Evolutionary conservation across 2,888 invertebrate species (phyloP).

Genomic region (Pseudolycoriella hygida): DNA sequence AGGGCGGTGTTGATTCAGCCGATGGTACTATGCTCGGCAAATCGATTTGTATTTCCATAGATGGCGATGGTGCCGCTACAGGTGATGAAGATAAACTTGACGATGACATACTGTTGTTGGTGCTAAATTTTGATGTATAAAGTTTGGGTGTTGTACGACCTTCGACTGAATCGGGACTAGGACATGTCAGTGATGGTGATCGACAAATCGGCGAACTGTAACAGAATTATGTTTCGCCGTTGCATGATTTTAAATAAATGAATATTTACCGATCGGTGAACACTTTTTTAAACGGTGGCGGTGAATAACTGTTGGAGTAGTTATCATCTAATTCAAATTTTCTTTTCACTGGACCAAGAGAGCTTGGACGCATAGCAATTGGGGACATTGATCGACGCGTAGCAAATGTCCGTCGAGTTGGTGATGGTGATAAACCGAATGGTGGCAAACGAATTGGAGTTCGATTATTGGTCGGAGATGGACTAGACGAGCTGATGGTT

Average conservation of each 20-base stretch:
- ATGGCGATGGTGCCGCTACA: conserved; percentile 16
- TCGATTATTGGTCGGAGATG: conserved; percentile 35
- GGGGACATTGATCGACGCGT: conserved; percentile 76
- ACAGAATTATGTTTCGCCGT: conserved; percentile 11
- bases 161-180: conserved; percentile 28
- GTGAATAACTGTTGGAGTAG: conserved; percentile 21
- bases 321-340: conserved; percentile 27
- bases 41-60: conserved; percentile 14
- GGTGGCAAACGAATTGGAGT: conserved; percentile 28
- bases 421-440: conserved; percentile 58
- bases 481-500: conserved; percentile 35
- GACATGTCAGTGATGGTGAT: conserved; percentile 28
- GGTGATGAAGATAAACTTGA: conserved; percentile 25
- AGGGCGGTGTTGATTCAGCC: background rate
- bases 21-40: conserved; percentile 8
- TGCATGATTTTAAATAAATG: background rate
- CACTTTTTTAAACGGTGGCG: conserved; percentile 27
- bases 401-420: conserved; percentile 65
- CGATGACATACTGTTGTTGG: conserved; percentile 17
- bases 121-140: conserved; percentile 26
- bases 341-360: conserved; percentile 45
- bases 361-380: conserved; percentile 63
- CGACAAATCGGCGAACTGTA: conserved; percentile 27
- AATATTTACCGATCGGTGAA: conserved; percentile 22
- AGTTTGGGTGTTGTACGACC: conserved; percentile 29